Evolutionary conservation across 2,888 invertebrate genomes (phyloP).

Genomic region (Auanema sp.): DNA sequence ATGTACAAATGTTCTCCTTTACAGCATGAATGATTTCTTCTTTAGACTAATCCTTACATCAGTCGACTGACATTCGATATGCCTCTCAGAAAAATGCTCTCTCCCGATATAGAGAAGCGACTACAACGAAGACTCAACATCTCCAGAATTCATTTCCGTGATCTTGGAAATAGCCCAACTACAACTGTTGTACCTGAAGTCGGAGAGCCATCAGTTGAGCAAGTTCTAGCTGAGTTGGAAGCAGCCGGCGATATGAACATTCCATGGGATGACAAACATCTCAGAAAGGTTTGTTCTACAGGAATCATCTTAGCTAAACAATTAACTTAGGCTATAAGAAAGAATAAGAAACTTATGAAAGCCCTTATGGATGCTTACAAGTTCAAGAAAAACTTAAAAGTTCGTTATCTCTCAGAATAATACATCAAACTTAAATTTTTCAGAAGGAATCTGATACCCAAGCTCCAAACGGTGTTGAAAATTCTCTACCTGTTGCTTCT

Average conservation of each 20-base stretch:
- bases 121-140: constrained; percentile 9
- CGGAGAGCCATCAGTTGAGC: not conserved
- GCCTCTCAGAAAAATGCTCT: constrained; percentile 11
- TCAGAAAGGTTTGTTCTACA: constrained; percentile 19
- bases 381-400: constrained; percentile 8
- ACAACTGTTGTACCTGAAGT: constrained; percentile 7
- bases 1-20: not conserved
- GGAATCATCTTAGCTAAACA: not conserved
- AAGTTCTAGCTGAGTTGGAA: not conserved
- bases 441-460: constrained; percentile 1
- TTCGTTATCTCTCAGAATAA: no score
- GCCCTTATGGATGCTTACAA: constrained; percentile 35
- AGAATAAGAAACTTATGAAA: constrained; percentile 36
- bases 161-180: constrained; percentile 4
- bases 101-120: constrained; percentile 12
- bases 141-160: constrained; percentile 9
- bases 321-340: constrained; percentile 18
- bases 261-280: constrained; percentile 31
- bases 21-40: not conserved
- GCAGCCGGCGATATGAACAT: constrained; percentile 11
- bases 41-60: constrained; percentile 14
- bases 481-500: not conserved
- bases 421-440: no score
- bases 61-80: constrained; percentile 15
- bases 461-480: constrained; percentile 1